Evolutionary conservation across 2,888 invertebrate species (phyloP).

Genomic region (Digitonthophagus gazella): DNA sequence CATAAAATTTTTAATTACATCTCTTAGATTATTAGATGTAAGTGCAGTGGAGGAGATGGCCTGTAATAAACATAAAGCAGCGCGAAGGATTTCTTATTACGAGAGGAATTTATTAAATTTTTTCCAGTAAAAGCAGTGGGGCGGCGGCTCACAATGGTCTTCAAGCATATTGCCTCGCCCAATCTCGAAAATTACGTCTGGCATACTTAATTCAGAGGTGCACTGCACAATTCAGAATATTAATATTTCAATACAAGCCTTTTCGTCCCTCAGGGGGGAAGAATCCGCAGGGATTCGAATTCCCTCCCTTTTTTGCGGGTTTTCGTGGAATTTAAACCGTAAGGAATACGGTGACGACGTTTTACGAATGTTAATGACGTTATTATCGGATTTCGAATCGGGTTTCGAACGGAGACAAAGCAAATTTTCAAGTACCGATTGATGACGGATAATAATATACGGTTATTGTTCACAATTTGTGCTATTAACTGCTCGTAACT

Average conservation of each 20-base stretch:
- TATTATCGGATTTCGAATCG: neutral
- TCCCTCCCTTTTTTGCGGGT: neutral
- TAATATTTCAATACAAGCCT: neutral
- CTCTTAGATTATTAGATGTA: no score
- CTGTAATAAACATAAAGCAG: neutral
- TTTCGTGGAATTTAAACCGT: neutral
- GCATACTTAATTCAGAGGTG: neutral
- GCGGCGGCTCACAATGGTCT: neutral
- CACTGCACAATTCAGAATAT: neutral
- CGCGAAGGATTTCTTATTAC: neutral
- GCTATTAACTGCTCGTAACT: neutral
- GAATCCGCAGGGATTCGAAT: neutral
- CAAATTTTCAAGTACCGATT: neutral
- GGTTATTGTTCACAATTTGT: neutral
- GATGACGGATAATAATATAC: neutral
- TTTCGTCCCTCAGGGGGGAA: neutral
- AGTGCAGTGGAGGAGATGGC: no score
- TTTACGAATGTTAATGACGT: neutral
- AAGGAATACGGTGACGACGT: neutral
- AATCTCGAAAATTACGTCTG: neutral
- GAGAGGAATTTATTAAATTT: neutral
- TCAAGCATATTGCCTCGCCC: neutral
- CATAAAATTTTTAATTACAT: no score
- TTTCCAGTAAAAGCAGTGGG: no score
- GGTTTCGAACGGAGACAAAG: neutral